Evolutionary conservation across 2,113 vertebrate species (phyloP), one percentile per base, ranked within the genome.

Genomic region (Elanoides forficatus): DNA sequence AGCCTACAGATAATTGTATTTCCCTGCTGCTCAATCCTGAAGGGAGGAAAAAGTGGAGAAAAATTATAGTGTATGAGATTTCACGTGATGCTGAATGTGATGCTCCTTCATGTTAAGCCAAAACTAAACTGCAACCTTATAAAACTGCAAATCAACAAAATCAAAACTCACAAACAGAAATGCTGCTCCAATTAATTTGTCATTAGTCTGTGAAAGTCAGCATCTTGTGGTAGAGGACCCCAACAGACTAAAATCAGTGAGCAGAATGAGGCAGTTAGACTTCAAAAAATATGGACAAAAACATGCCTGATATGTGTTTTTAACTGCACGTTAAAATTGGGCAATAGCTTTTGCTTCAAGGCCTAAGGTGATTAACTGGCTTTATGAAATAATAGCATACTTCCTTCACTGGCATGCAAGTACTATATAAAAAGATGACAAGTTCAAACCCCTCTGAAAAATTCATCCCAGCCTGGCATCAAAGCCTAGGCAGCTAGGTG

Each of bases 71-170:
- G 3, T n/a, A 3, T 68, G n/a, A 67, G 73, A 62, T 80, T 68
- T 86, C 40, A 36, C 0, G 0, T 79, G 40, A 29, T 1, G 8
- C 29, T 62, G n/a, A 55, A 11, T 72, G 13, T 4, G 7, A 5
- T 68, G 21, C 62, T 83, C 19, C 67, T 86, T 90, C 22, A 8
- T 30, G 19, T 36, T 40, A 29, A 65, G 21, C 80, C 67, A 58
- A 83, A 83, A 63, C 18, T 43, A 4, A 79, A 81, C 29, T 63
- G 27, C 18, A 68, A 2, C 16, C 29, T 48, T 68, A 45, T 14
- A 20, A 55, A 95, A 81, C 30, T 43, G 15, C 48, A 79, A 60
- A 27, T 65, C 29, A 89, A 40, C 15, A 84, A 89, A 88, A 72
- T 75, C 21, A 68, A 36, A 93, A 47, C 75, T 65, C 40, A 55